Base-by-base conservation (phyloP, 2,113 vertebrate species). In the Anarrhichthys ocellatus region DNA sequence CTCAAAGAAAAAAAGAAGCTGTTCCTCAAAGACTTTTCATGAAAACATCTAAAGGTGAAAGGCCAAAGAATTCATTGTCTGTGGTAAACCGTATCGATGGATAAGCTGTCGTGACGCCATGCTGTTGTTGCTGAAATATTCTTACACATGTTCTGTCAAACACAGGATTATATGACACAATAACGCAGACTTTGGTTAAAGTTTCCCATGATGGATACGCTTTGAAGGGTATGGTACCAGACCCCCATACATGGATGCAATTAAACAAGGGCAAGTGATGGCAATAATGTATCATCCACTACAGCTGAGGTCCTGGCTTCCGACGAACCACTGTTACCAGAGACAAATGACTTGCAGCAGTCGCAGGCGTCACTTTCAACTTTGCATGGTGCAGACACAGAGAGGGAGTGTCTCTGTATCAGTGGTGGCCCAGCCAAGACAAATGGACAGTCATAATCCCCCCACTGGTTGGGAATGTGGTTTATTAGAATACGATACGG, bases 241-340 rank as follows among this genome's bases (percentile, higher is more conserved):
- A 91, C 90, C 87, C 87, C 86, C 90, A 90, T 92, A 71, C 92
- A 73, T 88, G 87, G 84, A 85, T 87, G 92, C 86, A 90, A 92
- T 94, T 92, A 94, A 93, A 93, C 90, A 90, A 90, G 82, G 83
- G 63, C 91, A 84, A 91, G 84, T 59, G 78, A 92, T 88, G 67
- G 91, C 81, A 67, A 90, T 87, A 82, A 91, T 91, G 86, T 59
- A 91, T 93, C 87, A 92, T 91, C 76, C 73, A 68, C 42, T 17
- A 36, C 59, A 87, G 85, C 89, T 52, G 88, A 83, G 87, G 88
- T 92, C 87, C 85, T 40, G 80, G 91, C 88, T 88, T 92, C 86
- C 87, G 86, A 11, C 48, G 44, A 87, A 80, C 80, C 85, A 79
- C 17, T 18, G 82, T 87, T 88, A 89, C 89, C 81, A 80, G 80